Evolutionary conservation across 2,113 vertebrate genomes (phyloP).

Genomic region (Psophia crepitans): DNA sequence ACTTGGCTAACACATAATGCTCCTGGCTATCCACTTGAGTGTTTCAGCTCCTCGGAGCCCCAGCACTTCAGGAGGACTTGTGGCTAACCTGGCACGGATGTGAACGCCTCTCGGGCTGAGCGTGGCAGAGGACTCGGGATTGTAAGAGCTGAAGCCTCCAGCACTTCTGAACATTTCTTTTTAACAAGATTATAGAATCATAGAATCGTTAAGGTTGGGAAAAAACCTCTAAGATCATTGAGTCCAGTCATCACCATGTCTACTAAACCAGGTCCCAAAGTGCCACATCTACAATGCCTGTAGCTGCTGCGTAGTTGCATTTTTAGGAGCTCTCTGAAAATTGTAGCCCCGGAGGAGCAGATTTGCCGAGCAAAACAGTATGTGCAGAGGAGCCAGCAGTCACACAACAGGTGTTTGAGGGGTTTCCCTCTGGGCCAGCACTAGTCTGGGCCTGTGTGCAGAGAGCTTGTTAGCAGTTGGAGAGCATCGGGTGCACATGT

Average conservation of each 20-base stretch:
- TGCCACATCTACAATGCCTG: too few species aligned
- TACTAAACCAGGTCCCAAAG: too few species aligned
- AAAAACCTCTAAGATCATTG: too few species aligned
- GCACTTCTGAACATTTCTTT: neutral
- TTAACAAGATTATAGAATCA: too few species aligned
- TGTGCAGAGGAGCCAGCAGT: neutral
- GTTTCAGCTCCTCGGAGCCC: neutral
- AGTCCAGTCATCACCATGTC: too few species aligned
- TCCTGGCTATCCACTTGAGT: neutral
- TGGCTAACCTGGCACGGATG: neutral
- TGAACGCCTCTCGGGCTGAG: fast-evolving
- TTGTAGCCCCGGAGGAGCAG: neutral
- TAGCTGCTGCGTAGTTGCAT: neutral
- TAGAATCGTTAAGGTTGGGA: too few species aligned
- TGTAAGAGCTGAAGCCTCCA: neutral
- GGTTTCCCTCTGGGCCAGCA: neutral
- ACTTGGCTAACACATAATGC: neutral
- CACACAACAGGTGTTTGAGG: neutral
- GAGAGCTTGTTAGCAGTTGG: neutral
- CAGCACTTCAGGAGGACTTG: neutral
- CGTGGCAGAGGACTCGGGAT: neutral
- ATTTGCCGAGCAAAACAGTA: neutral
- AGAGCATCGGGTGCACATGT: neutral
- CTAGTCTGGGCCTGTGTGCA: neutral
- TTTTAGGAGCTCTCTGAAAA: neutral